These are phyloP conservation scores for Siniperca undulata DNA, from an alignment of 2,797 vertebrate genomes.

Conservation along the genomic window DNA sequence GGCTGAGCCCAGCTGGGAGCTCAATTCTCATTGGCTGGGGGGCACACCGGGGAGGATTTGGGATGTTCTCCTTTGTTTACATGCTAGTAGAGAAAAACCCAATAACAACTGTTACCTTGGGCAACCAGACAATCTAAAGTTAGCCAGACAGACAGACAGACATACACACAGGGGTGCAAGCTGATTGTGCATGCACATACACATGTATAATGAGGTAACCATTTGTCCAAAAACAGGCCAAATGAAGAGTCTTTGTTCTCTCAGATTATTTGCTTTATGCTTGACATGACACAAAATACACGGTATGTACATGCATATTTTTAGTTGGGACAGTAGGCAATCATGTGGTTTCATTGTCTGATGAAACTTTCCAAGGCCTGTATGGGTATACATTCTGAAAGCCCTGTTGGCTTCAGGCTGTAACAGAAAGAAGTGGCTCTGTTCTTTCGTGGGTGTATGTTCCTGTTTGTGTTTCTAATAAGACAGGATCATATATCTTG, in stretches of 20 bases:
- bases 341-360: slow-evolving; percentile 51
- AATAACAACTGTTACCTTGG: slow-evolving; percentile 83
- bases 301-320: slow-evolving; percentile 16
- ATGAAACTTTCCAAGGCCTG: slow-evolving; percentile 54
- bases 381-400: slow-evolving; percentile 21
- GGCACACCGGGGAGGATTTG: slow-evolving; percentile 66
- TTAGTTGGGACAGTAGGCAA: slow-evolving; percentile 32
- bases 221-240: slow-evolving; percentile 46
- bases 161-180: slow-evolving; percentile 43
- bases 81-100: slow-evolving; percentile 76
- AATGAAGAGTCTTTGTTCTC: slow-evolving; percentile 58
- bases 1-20: slow-evolving; percentile 71
- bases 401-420: slow-evolving; percentile 18
- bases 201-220: slow-evolving; percentile 27
- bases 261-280: slow-evolving; percentile 14
- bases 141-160: slow-evolving; percentile 61
- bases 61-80: slow-evolving; percentile 84
- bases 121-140: slow-evolving; percentile 68
- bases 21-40: slow-evolving; percentile 70
- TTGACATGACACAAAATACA: slow-evolving; percentile 41
- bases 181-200: slow-evolving; percentile 5
- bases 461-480: slow-evolving; percentile 45
- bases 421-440: slow-evolving; percentile 30
- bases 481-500: slow-evolving; percentile 67
- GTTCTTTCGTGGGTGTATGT: slow-evolving; percentile 5